Percentiles rank a stretch among this genome's conserved stretches.
Conservation (phyloP, 2,888 invertebrate species). For the Scrobipalpa atriplicella region DNA sequence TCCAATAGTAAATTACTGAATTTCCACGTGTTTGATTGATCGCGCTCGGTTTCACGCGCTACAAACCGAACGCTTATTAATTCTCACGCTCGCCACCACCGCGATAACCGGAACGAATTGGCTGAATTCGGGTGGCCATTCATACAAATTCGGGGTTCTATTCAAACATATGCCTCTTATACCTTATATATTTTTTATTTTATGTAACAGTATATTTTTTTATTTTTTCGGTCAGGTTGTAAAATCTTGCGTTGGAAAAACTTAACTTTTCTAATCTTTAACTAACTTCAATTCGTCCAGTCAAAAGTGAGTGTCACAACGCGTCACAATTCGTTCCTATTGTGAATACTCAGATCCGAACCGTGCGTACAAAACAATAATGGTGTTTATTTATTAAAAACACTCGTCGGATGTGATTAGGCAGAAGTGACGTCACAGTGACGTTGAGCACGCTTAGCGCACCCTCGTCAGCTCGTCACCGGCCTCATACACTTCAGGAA, state of each 20-base stretch:
- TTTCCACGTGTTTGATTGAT: neutral
- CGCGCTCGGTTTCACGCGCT: conserved; percentile 14
- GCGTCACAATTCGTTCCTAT: too few species aligned
- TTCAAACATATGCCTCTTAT: too few species aligned
- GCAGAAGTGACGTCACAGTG: neutral
- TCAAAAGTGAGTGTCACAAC: too few species aligned
- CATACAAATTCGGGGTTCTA: neutral
- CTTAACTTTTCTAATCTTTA: too few species aligned
- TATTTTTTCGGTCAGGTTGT: too few species aligned
- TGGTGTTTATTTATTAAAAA: conserved; percentile 7
- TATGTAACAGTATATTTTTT: too few species aligned
- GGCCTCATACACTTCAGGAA: too few species aligned
- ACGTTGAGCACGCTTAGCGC: neutral
- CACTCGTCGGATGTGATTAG: neutral
- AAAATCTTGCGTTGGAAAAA: too few species aligned
- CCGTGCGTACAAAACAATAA: conserved; percentile 9
- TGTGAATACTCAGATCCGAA: too few species aligned
- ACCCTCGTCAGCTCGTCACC: conserved; percentile 15
- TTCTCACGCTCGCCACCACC: neutral
- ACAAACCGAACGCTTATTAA: conserved; percentile 16
- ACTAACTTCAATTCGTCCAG: too few species aligned
- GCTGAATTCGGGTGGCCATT: neutral
- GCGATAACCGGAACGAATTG: neutral
- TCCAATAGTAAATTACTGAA: neutral
- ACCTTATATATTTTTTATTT: too few species aligned